Conservation (phyloP, 64 coral and sea anemone species). For the Actinia equina region DNA sequence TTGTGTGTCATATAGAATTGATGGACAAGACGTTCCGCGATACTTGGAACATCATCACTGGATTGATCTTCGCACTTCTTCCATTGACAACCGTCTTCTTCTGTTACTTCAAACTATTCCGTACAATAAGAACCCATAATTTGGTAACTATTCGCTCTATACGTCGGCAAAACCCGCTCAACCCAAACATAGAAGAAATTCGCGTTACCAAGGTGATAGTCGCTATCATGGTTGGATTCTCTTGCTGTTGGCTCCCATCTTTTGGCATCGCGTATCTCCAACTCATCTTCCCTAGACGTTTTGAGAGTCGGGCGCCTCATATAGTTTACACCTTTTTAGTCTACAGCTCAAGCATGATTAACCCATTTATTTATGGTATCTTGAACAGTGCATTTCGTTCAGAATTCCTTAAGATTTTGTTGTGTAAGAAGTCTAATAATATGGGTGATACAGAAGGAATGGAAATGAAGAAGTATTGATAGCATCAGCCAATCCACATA, state of each 20-base stretch:
- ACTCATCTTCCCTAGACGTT: neutral
- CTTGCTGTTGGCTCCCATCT: constrained; percentile 60
- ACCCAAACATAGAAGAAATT: constrained; percentile 36
- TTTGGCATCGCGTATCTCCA: constrained; percentile 40
- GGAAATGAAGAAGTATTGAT: constrained; percentile 14
- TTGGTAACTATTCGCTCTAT: constrained; percentile 28
- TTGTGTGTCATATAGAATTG: constrained; percentile 54
- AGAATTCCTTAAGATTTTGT: constrained; percentile 56
- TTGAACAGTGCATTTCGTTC: constrained; percentile 65
- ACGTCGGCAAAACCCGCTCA: neutral
- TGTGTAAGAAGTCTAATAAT: constrained; percentile 19
- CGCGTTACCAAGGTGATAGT: constrained; percentile 57
- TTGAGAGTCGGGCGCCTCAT: constrained; percentile 7
- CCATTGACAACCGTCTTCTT: constrained; percentile 43
- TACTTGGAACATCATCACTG: constrained; percentile 40
- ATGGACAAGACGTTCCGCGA: neutral
- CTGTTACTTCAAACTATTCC: constrained; percentile 64
- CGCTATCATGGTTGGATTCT: constrained; percentile 55
- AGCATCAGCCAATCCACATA: neutral
- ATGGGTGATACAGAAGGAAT: neutral
- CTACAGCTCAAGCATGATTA: constrained; percentile 63
- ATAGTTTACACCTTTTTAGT: constrained; percentile 49
- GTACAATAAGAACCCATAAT: constrained; percentile 50
- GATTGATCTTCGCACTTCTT: constrained; percentile 29
- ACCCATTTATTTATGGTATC: constrained; percentile 79